phyloP scores from a whole-genome alignment of 2,113 vertebrate genomes.

The Chlamydotis undulata region DNA sequence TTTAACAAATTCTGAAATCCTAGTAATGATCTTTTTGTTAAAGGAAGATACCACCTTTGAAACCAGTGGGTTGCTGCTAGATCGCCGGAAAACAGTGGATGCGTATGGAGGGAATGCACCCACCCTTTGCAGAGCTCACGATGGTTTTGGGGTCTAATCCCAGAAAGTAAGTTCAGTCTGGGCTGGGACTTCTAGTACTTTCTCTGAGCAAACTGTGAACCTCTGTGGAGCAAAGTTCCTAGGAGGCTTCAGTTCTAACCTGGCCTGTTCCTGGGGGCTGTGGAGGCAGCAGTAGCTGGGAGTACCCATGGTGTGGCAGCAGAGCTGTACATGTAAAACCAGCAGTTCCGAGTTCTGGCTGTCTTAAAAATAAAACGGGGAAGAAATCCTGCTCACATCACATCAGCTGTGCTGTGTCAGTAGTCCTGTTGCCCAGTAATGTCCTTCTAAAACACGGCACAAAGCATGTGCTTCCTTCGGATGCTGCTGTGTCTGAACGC shows the following conservation, averaged over 20 bases:
- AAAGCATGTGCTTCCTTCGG: accelerated
- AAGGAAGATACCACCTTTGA: not conserved
- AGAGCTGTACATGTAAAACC: constrained; percentile 53
- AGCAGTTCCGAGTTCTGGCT: not conserved
- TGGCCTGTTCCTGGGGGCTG: not conserved
- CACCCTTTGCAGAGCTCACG: accelerated
- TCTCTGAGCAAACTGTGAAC: not conserved
- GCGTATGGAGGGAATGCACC: accelerated
- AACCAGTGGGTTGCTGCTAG: not conserved
- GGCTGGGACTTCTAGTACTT: not conserved
- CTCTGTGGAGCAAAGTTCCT: not conserved
- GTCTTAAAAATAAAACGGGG: not conserved
- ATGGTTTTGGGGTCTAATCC: not conserved
- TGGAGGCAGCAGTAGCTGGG: constrained; percentile 43
- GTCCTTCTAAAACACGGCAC: accelerated
- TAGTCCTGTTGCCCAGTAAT: not conserved
- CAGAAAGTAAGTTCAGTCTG: not conserved
- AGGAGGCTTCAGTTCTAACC: not conserved
- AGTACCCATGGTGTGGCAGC: constrained; percentile 78
- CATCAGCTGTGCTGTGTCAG: not conserved
- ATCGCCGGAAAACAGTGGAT: accelerated
- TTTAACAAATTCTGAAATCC: not conserved
- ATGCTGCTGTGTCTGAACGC: not conserved
- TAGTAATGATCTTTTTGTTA: not conserved
- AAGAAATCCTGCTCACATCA: not conserved